These are phyloP conservation scores for Rhagophthalmus giganteus DNA, from an alignment of 2,888 invertebrate genomes.

Conservation along the genomic window DNA sequence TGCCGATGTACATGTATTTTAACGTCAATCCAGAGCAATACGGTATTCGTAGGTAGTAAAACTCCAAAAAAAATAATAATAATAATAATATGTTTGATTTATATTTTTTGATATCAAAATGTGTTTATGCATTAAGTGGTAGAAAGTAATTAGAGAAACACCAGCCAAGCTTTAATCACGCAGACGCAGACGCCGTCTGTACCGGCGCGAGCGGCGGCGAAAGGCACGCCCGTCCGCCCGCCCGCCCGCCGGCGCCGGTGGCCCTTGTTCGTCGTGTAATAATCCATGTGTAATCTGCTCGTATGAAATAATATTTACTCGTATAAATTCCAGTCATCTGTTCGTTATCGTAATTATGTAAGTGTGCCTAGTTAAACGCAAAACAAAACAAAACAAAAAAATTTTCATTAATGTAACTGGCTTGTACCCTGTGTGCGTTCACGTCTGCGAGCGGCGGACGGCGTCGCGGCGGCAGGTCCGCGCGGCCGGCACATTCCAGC, in stretches of 20 bases:
- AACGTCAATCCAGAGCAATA: constrained; percentile 59
- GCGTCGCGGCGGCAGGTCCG: constrained; percentile 41
- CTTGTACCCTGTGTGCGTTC: constrained; percentile 31
- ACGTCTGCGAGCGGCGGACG: constrained; percentile 34
- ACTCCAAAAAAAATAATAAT: no score
- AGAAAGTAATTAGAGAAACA: constrained; percentile 40
- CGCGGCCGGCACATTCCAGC: constrained; percentile 47
- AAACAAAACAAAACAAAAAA: constrained; percentile 24
- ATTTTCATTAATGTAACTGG: constrained; percentile 27
- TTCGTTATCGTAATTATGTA: constrained; percentile 31
- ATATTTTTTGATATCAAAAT: constrained; percentile 56
- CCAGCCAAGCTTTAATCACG: constrained; percentile 42
- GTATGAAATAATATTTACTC: constrained; percentile 30
- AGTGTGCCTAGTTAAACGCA: constrained; percentile 28
- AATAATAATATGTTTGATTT: constrained; percentile 51
- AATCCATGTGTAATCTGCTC: constrained; percentile 31
- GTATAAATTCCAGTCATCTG: constrained; percentile 32
- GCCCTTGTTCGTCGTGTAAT: constrained; percentile 31
- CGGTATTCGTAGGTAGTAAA: constrained; percentile 56
- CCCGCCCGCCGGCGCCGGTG: constrained; percentile 19
- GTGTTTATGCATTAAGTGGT: constrained; percentile 54
- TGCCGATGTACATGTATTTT: constrained; percentile 48
- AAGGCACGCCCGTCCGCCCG: not conserved
- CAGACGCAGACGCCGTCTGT: constrained; percentile 34
- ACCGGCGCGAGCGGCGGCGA: constrained; percentile 23